Conservation (phyloP, 1,140 invertebrate genomes). For the Drosophila nigrodunni region DNA sequence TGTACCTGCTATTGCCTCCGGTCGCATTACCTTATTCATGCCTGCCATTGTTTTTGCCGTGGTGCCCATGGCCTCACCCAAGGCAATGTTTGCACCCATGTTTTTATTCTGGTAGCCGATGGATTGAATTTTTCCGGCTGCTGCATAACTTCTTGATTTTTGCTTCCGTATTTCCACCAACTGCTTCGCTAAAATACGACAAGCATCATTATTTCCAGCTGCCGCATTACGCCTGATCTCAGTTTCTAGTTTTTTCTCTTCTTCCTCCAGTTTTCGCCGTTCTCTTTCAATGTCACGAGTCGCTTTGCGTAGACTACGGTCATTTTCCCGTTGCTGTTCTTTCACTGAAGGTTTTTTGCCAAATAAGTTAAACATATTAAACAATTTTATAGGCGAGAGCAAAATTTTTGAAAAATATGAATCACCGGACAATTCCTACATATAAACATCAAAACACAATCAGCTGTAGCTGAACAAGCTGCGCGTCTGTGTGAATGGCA, state of each 20-base stretch:
- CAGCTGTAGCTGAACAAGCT: conserved; percentile 37
- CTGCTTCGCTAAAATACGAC: conserved; percentile 94
- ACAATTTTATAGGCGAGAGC: conserved; percentile 6
- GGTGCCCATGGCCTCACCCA: conserved; percentile 93
- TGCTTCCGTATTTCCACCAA: conserved; percentile 94
- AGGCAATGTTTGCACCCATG: conserved; percentile 94
- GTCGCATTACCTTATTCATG: conserved; percentile 95
- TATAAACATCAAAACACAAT: conserved; percentile 50
- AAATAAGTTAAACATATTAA: conserved; percentile 85
- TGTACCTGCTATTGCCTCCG: conserved; percentile 92
- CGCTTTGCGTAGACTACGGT: conserved; percentile 91
- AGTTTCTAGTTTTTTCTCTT: conserved; percentile 96
- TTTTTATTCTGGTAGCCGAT: conserved; percentile 93
- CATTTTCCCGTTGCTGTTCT: conserved; percentile 93
- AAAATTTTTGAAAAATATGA: conserved; percentile 49
- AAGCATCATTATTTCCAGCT: conserved; percentile 93
- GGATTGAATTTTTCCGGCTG: conserved; percentile 91
- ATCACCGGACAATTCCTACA: conserved; percentile 21
- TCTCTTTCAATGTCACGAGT: conserved; percentile 94
- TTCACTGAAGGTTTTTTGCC: conserved; percentile 86
- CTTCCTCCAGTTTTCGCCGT: conserved; percentile 90
- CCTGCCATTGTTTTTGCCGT: conserved; percentile 94
- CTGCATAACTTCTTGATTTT: conserved; percentile 92
- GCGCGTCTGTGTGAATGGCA: conserved; percentile 13
- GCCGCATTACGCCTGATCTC: conserved; percentile 96